Evolutionary conservation across 2,113 vertebrate species (phyloP).

Genomic region (Pachyramphus minor): DNA sequence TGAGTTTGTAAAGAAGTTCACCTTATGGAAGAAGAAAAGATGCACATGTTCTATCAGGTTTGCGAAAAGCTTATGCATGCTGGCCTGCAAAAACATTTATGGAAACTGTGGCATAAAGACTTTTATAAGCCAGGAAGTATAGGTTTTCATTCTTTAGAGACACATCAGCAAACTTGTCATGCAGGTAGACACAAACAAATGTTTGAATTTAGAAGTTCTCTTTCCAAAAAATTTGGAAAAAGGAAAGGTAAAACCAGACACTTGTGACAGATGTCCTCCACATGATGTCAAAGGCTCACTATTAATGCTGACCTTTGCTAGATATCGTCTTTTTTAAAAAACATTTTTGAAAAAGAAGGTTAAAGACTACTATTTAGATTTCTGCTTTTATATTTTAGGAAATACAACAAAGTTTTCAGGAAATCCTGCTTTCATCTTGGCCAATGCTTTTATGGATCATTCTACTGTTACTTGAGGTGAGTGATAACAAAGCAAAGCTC

Average conservation of each 20-base stretch:
- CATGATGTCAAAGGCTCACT: neutral
- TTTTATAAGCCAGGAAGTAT: neutral
- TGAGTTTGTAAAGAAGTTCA: neutral
- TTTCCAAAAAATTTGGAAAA: neutral
- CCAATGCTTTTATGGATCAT: neutral
- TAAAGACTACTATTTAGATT: neutral
- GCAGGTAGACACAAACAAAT: neutral
- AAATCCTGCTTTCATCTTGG: neutral
- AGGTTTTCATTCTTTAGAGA: neutral
- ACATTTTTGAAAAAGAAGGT: neutral
- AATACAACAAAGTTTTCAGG: neutral
- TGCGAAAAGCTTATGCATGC: neutral
- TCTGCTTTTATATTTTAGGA: neutral
- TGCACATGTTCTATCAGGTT: neutral
- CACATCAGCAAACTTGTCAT: neutral
- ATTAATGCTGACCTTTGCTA: neutral
- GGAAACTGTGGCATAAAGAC: neutral
- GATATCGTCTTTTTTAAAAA: neutral
- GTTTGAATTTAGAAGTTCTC: neutral
- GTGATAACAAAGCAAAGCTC: neutral
- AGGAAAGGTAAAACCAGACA: neutral
- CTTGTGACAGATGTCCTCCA: neutral
- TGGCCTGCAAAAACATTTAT: neutral
- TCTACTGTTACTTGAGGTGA: neutral
- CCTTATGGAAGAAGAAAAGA: neutral